Evolutionary conservation across 2,113 vertebrate genomes (phyloP).

Genomic region (Chlamydotis undulata): DNA sequence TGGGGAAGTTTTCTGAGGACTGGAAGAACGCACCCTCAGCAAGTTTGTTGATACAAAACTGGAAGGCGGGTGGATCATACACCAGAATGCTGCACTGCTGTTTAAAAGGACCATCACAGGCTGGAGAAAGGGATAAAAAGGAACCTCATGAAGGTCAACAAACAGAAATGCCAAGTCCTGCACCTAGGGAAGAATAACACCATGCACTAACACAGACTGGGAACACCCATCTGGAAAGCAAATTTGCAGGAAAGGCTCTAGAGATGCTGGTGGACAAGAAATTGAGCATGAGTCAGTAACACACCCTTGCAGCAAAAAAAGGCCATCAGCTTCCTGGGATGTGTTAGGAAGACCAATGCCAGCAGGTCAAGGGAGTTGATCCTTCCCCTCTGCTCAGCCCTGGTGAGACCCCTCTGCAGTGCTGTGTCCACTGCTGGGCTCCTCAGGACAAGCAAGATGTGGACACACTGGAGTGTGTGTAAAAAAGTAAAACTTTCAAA

Average conservation of each 20-base stretch:
- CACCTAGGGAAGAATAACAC: neutral
- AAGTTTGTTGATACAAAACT: neutral
- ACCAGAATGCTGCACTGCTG: neutral
- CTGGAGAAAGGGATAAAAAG: neutral
- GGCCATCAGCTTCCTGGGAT: neutral
- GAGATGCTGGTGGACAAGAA: neutral
- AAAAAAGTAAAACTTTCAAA: neutral
- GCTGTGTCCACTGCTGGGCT: neutral
- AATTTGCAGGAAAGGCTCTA: neutral
- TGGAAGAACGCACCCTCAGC: neutral
- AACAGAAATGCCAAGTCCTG: neutral
- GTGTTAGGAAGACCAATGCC: neutral
- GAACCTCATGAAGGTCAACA: neutral
- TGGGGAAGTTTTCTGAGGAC: neutral
- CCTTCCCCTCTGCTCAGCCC: neutral
- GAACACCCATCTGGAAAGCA: neutral
- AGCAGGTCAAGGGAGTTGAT: neutral
- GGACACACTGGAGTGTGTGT: neutral
- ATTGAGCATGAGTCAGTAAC: neutral
- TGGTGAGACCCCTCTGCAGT: neutral
- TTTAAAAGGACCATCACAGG: neutral
- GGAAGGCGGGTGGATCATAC: neutral
- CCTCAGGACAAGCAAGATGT: neutral
- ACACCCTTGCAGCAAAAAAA: neutral
- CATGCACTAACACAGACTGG: neutral